These are phyloP conservation scores for Eremophila alpestris DNA, from an alignment of 2,797 vertebrate genomes.

Conservation along the genomic window DNA sequence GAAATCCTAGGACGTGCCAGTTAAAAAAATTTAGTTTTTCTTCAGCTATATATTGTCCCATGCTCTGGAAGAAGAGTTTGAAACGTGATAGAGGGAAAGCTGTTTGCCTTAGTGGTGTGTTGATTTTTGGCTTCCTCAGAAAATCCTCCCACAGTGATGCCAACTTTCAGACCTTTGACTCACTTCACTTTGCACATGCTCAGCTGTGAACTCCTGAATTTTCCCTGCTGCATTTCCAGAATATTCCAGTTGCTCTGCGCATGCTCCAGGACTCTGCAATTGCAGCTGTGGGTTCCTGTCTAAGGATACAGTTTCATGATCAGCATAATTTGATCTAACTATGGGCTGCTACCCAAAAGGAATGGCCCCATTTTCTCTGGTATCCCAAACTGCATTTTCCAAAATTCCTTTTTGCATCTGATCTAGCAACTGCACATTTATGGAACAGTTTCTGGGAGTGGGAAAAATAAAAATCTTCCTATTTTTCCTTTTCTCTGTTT, in stretches of 20 bases:
- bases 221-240: constrained; percentile 38
- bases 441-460: fast-evolving
- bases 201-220: background rate
- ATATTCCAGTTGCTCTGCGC: constrained; percentile 18
- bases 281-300: constrained; percentile 59
- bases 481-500: background rate
- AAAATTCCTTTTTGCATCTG: background rate
- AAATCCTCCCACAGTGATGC: background rate
- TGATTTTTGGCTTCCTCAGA: background rate
- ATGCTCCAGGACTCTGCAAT: constrained; percentile 4
- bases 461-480: background rate
- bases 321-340: constrained; percentile 60
- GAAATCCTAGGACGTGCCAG: background rate
- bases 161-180: background rate
- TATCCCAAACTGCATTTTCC: background rate
- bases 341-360: constrained; percentile 45
- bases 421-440: background rate
- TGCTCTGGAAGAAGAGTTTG: background rate
- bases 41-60: background rate
- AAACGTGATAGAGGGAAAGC: background rate
- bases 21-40: background rate
- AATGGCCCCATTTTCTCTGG: constrained; percentile 30
- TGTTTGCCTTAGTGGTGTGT: background rate
- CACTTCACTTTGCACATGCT: background rate
- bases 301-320: constrained; percentile 60